These are phyloP conservation scores for Diaprepes abbreviatus DNA, from an alignment of 2,888 invertebrate genomes.

Conservation along the genomic window DNA sequence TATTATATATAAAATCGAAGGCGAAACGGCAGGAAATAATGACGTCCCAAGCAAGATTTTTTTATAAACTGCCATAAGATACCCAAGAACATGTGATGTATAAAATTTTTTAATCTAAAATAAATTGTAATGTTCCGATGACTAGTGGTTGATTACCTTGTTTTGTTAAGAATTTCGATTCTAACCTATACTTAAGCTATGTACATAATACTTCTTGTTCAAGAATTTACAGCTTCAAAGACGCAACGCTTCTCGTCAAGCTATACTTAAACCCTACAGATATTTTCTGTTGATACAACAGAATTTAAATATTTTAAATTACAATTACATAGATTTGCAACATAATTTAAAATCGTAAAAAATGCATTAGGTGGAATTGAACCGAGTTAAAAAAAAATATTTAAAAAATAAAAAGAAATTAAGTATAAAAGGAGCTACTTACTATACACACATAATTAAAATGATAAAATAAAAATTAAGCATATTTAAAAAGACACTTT, in stretches of 20 bases:
- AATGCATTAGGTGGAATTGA: constrained; percentile 4
- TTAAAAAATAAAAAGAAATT: constrained; percentile 6
- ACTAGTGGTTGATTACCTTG: constrained; percentile 28
- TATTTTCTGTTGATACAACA: constrained; percentile 44
- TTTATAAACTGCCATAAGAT: no score
- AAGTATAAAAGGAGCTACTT: not conserved
- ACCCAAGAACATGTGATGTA: not conserved
- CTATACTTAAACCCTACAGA: not conserved
- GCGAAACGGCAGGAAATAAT: no score
- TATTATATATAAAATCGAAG: no score
- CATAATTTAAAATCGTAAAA: constrained; percentile 24
- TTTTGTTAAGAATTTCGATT: not conserved
- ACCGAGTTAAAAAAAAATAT: constrained; percentile 6
- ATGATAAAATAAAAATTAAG: not conserved
- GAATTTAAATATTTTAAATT: constrained; percentile 6
- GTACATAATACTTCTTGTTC: constrained; percentile 7
- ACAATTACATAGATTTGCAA: constrained; percentile 16
- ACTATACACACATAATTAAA: not conserved
- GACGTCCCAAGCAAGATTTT: no score
- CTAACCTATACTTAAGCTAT: constrained; percentile 1
- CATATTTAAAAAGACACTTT: constrained; percentile 17
- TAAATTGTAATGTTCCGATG: constrained; percentile 31
- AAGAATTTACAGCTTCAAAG: constrained; percentile 3
- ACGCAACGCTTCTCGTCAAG: not conserved
- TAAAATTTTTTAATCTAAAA: not conserved